Base-by-base conservation (phyloP, 2,113 vertebrate genomes). In the Thalassarche chlororhynchos region DNA sequence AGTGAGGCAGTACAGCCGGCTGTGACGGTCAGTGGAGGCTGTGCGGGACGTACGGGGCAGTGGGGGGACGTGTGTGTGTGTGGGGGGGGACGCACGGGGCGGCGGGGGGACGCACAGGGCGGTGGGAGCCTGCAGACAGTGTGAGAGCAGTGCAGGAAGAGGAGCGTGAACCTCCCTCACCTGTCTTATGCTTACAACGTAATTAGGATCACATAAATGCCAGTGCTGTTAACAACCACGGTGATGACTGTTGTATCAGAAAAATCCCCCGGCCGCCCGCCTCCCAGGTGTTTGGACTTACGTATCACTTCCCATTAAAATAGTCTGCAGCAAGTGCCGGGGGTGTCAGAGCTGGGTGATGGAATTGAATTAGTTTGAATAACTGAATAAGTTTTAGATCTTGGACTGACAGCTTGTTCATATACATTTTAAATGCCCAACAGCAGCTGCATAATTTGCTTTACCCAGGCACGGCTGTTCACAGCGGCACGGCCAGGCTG, bases 361-460 rank as follows among this genome's bases (percentile, higher is more conserved):
- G 47, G 87, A 95, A 96, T 60, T 89, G 86, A 95, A 93, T 96
- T 96, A 90, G 75, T 96, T 95, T 93, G 91, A 96, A 94, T 95
- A 96, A 89, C 94, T 89, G 90, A 96, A 80, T 91, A 93, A 97
- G 85, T 93, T 95, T 92, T 81, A 93, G 90, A 86, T 94, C 79
- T 66, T 64, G 83, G 55, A 84, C 85, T 94, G 90, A 81, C 92
- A 95, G 79, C 76, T 89, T 92, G 82, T 95, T 96, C 82, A 62
- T 66, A 92, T 52, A 90, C 85, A 90, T 86, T 87, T 90, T 90
- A 94, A 95, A 94, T 93, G 88, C 90, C 88, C 92, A 92, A 58
- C 46, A 96, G 90, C 70, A 88, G 90, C 72, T 68, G 84, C 77
- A 72, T 92, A 90, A 93, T 93, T 93, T 90, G 49, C 55, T 66